Conservation (phyloP, 2,797 vertebrate species). For the Spinus olivaceus region DNA sequence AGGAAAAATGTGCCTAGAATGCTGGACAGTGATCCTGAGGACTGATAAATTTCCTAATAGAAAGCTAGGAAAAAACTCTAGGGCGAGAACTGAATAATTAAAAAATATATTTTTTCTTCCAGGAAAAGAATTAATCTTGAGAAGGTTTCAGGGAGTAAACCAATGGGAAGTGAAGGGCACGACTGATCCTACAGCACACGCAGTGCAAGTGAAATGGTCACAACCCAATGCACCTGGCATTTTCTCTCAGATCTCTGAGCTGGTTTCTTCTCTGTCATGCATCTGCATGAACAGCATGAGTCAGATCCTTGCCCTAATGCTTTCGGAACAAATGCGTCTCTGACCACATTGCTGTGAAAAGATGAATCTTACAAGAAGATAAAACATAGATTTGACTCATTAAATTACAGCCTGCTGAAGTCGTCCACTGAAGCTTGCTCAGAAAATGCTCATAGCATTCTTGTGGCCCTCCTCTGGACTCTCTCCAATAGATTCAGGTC, state of each 20-base stretch:
- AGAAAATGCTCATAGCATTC: background rate
- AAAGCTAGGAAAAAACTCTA: background rate
- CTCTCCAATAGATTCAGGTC: background rate
- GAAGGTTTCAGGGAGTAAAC: background rate
- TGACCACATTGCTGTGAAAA: background rate
- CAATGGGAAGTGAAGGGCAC: background rate
- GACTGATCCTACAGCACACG: background rate
- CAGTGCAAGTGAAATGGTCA: background rate
- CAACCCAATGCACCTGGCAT: background rate
- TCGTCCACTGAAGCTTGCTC: background rate
- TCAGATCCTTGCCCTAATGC: background rate
- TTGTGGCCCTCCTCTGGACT: background rate
- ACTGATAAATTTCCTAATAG: background rate
- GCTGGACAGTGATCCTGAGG: background rate
- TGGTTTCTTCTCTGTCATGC: background rate
- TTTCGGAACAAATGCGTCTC: background rate
- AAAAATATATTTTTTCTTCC: background rate
- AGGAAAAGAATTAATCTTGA: background rate
- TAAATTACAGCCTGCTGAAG: constrained; percentile 7
- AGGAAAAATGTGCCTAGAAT: background rate
- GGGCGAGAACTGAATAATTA: background rate
- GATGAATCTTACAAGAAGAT: background rate
- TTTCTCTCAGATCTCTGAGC: background rate
- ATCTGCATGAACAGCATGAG: background rate
- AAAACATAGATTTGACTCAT: background rate